Conservation (phyloP, 1,140 invertebrate species). For the Drosophila arizonae region DNA sequence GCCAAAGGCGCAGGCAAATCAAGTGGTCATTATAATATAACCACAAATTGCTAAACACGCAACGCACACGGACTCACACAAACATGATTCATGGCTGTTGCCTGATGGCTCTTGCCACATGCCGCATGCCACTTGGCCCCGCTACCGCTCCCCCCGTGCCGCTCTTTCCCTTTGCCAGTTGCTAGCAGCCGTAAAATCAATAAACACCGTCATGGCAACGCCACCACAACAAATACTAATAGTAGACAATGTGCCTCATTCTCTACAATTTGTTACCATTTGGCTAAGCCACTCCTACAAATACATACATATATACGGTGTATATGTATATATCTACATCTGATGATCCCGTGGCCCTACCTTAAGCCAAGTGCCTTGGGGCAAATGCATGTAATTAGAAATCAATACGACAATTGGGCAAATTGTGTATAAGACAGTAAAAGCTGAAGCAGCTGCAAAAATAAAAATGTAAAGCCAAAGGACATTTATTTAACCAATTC, state of each 20-base stretch:
- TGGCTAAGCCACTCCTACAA: constrained; percentile 52
- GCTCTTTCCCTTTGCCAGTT: neutral
- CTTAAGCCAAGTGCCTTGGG: constrained; percentile 63
- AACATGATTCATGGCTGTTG: constrained; percentile 55
- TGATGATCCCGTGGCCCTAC: constrained; percentile 49
- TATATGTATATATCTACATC: neutral
- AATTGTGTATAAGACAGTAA: constrained; percentile 30
- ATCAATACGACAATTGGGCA: constrained; percentile 68
- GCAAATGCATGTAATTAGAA: constrained; percentile 64
- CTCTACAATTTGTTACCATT: constrained; percentile 42
- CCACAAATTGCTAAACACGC: constrained; percentile 77
- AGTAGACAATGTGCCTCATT: constrained; percentile 52
- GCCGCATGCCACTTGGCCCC: constrained; percentile 22
- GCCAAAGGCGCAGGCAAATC: constrained; percentile 62
- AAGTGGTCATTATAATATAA: constrained; percentile 79
- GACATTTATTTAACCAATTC: no score
- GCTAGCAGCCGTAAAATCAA: constrained; percentile 66
- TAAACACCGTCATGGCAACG: constrained; percentile 69
- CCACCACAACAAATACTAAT: constrained; percentile 66
- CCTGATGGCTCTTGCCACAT: constrained; percentile 43
- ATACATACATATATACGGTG: neutral
- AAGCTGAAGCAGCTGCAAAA: constrained; percentile 3
- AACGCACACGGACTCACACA: constrained; percentile 38
- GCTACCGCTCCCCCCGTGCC: neutral
- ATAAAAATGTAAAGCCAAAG: neutral